phyloP scores from a whole-genome alignment of 2,797 vertebrate species.

The Pseudochirops cupreus region DNA sequence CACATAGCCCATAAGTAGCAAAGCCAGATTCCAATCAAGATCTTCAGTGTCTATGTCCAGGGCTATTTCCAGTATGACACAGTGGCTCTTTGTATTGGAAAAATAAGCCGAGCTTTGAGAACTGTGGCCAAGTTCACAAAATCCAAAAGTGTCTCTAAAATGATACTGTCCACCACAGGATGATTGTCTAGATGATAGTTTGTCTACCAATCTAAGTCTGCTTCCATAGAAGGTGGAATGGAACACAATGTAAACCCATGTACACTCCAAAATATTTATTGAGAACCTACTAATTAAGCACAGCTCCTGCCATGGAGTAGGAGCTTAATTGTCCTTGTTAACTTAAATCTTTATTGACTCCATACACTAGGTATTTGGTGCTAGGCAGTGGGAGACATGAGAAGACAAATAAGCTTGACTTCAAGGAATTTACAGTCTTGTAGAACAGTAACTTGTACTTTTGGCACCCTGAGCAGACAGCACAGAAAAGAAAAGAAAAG shows the following conservation, averaged over 20 bases:
- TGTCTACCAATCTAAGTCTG: neutral
- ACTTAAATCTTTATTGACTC: neutral
- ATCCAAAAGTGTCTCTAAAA: neutral
- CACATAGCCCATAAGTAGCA: neutral
- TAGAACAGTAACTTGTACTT: neutral
- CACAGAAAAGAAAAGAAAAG: neutral
- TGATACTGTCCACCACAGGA: neutral
- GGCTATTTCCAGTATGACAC: neutral
- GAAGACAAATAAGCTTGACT: neutral
- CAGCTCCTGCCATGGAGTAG: neutral
- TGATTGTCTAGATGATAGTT: neutral
- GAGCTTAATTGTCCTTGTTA: neutral
- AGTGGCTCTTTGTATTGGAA: neutral
- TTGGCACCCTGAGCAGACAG: neutral
- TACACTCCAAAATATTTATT: neutral
- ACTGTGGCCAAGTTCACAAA: neutral
- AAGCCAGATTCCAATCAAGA: neutral
- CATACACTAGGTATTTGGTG: neutral
- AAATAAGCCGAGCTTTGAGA: neutral
- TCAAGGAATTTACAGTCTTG: neutral
- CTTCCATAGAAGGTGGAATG: neutral
- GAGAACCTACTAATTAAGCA: neutral
- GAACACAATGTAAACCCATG: neutral
- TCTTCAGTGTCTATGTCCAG: neutral
- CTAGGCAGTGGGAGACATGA: neutral